Evolutionary conservation across 2,797 vertebrate species (phyloP).

Genomic region (Labeo calbasu): DNA sequence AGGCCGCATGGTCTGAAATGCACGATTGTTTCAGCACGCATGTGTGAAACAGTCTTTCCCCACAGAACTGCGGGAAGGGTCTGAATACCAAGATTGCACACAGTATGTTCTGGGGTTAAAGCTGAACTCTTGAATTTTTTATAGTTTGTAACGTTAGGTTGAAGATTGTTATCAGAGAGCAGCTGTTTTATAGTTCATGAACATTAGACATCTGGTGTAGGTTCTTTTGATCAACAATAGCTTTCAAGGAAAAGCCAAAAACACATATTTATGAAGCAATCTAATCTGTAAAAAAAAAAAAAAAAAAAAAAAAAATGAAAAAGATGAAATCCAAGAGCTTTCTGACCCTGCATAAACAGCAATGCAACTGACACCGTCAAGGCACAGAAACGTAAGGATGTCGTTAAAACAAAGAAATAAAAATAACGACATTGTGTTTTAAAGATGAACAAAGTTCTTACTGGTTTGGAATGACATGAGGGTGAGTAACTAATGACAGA

Average conservation of each 20-base stretch:
- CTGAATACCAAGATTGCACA: slow-evolving; percentile 45
- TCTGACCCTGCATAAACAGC: too few relatives aligned
- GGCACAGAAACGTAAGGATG: too few relatives aligned
- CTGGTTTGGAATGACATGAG: too few relatives aligned
- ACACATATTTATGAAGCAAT: not conserved
- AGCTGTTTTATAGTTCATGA: slow-evolving; percentile 32
- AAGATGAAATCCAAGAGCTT: too few relatives aligned
- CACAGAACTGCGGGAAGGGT: slow-evolving; percentile 56
- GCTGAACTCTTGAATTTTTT: slow-evolving; percentile 42
- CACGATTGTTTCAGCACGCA: slow-evolving; percentile 9
- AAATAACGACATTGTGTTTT: too few relatives aligned
- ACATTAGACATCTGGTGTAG: slow-evolving; percentile 38
- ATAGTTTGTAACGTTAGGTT: not conserved
- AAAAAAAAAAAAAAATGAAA: too few relatives aligned
- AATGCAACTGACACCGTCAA: too few relatives aligned
- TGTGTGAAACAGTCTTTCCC: slow-evolving; percentile 45
- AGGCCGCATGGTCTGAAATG: not conserved
- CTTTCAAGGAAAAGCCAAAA: not conserved
- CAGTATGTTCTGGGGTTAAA: slow-evolving; percentile 1
- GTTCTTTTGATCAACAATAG: slow-evolving; percentile 19
- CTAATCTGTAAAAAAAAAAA: not conserved
- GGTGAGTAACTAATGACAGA: too few relatives aligned
- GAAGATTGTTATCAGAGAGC: slow-evolving; percentile 31
- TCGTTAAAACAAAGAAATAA: too few relatives aligned
- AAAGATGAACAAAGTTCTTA: too few relatives aligned